Evolutionary conservation across 2,797 vertebrate species (phyloP).

Genomic region (Phataginus tricuspis): DNA sequence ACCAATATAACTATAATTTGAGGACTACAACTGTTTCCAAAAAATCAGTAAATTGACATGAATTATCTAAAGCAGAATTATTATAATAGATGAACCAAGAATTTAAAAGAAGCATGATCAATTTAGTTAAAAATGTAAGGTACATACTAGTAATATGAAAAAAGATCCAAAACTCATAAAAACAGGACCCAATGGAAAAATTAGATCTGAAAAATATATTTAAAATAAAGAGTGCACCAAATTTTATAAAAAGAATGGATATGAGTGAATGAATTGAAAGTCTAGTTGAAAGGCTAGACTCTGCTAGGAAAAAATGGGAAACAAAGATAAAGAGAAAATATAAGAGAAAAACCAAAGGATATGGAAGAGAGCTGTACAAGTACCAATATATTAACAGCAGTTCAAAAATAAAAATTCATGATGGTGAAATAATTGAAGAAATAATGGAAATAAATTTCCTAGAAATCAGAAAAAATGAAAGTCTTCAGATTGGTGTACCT

Average conservation of each 20-base stretch:
- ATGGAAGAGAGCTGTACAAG: not conserved
- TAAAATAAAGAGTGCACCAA: not conserved
- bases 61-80: not conserved
- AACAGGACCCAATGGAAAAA: not conserved
- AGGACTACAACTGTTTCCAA: not conserved
- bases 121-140: not conserved
- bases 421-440: not conserved
- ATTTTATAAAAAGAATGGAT: not conserved
- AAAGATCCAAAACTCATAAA: not conserved
- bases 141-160: not conserved
- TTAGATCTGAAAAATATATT: not conserved
- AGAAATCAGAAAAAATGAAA: slow-evolving; percentile 31
- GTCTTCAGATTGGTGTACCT: not conserved
- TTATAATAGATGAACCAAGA: not conserved
- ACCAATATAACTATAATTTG: not conserved
- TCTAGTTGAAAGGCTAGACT: not conserved
- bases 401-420: slow-evolving; percentile 45
- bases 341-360: not conserved
- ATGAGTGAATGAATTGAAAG: not conserved
- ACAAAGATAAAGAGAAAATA: not conserved
- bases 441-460: not conserved
- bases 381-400: not conserved
- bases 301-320: not conserved
- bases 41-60: not conserved
- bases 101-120: slow-evolving; percentile 11